phyloP scores from a whole-genome alignment of 1,140 invertebrate genomes.

The Heliconius melpomene region DNA sequence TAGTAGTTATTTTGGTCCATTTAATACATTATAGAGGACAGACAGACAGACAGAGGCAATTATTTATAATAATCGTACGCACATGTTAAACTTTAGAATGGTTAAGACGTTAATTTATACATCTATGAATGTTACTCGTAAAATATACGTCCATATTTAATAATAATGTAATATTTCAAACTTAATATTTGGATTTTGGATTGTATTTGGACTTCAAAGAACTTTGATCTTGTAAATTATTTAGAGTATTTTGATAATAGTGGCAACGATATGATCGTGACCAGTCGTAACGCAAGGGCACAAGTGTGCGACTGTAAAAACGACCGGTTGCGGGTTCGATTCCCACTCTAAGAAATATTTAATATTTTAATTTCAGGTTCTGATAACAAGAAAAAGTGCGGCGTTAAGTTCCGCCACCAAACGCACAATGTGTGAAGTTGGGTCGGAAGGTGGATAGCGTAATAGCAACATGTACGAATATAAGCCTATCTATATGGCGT shows the following conservation, averaged over 20 bases:
- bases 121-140: background rate
- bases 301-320: no score
- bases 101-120: slow-evolving; percentile 25
- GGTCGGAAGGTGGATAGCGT: no score
- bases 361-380: no score
- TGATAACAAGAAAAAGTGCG: no score
- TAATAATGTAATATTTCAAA: slow-evolving; percentile 11
- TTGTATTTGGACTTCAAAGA: slow-evolving; percentile 1
- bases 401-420: no score
- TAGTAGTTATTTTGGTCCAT: slow-evolving; percentile 24
- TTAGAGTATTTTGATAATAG: background rate
- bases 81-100: slow-evolving; percentile 29
- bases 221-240: background rate
- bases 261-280: background rate
- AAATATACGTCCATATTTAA: background rate
- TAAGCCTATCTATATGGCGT: no score
- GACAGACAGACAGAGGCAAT: slow-evolving; percentile 34
- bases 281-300: no score
- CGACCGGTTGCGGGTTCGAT: no score
- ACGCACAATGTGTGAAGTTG: no score
- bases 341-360: no score
- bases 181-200: slow-evolving; percentile 1
- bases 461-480: no score
- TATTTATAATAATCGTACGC: slow-evolving; percentile 34
- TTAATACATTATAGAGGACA: slow-evolving; percentile 22